phyloP scores from a whole-genome alignment of 2,888 invertebrate genomes.

The Geophilus truncorum region DNA sequence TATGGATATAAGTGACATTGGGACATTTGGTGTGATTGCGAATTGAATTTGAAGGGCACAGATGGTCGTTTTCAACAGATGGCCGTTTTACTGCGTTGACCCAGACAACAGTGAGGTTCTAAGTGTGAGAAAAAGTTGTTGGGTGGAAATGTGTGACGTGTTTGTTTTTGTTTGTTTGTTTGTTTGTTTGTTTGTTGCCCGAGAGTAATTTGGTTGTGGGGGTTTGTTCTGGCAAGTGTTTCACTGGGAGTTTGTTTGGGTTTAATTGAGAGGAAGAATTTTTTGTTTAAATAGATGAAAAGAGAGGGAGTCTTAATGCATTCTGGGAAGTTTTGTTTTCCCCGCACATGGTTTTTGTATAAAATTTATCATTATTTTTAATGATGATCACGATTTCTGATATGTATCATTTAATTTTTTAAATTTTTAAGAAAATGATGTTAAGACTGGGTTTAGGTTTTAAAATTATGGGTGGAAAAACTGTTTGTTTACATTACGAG shows the following conservation, averaged over 20 bases:
- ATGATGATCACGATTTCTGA: no score
- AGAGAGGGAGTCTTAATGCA: background rate
- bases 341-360: background rate
- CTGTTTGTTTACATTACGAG: background rate
- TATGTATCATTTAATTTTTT: no score
- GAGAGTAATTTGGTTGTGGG: background rate
- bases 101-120: background rate
- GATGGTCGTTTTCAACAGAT: slow-evolving; percentile 16
- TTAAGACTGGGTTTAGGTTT: background rate
- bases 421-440: no score
- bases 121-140: slow-evolving; percentile 5
- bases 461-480: background rate
- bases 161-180: no score
- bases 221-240: slow-evolving; percentile 1
- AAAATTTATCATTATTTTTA: no score
- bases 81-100: background rate
- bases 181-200: background rate
- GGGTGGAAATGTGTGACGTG: background rate
- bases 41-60: slow-evolving; percentile 14
- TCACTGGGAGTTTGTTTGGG: background rate
- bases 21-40: background rate
- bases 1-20: background rate
- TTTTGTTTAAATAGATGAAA: background rate
- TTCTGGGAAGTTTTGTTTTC: no score
- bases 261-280: background rate